Evolutionary conservation across 2,113 vertebrate species (phyloP).

Genomic region (Leucosticte australis): DNA sequence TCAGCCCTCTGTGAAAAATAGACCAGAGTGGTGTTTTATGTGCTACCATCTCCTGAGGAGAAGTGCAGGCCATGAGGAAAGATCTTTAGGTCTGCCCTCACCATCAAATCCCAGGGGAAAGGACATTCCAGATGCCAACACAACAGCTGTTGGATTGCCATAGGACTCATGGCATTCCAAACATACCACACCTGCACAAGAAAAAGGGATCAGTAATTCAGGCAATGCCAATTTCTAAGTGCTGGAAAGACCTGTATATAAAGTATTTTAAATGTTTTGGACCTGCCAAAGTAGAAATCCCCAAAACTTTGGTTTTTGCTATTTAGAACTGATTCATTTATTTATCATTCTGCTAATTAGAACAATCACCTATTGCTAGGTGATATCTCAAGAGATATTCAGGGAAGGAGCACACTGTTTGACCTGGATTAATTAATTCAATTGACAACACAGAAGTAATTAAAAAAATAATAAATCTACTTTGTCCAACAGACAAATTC

Average conservation of each 20-base stretch:
- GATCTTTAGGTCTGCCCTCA: neutral
- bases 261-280: neutral
- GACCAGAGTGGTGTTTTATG: neutral
- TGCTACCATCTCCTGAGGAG: neutral
- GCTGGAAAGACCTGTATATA: neutral
- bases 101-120: neutral
- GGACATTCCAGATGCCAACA: neutral
- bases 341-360: neutral
- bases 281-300: neutral
- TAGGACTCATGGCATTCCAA: neutral
- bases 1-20: neutral
- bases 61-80: neutral
- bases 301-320: neutral
- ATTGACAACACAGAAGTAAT: neutral
- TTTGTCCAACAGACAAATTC: neutral
- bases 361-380: neutral
- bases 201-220: neutral
- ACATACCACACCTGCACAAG: neutral
- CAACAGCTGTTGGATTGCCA: rapidly evolving
- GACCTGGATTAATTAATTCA: neutral
- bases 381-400: neutral
- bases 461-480: neutral
- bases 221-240: neutral
- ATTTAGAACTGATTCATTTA: neutral
- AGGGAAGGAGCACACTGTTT: neutral